Conservation (phyloP, 1,140 invertebrate genomes). For the Tenebrio molitor region DNA sequence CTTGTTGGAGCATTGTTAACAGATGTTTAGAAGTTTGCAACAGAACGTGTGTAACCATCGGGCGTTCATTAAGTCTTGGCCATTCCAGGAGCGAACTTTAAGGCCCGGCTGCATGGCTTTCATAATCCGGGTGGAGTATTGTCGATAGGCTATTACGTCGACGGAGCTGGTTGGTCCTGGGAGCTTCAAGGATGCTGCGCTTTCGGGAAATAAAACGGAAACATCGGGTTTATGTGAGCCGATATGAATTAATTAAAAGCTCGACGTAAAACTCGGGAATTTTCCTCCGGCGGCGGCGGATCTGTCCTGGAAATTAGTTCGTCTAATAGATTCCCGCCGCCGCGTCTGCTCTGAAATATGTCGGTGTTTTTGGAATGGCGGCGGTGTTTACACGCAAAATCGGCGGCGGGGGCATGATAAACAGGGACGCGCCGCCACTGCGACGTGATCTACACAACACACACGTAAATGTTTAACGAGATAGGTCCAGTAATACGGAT, state of each 20-base stretch:
- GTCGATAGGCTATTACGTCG: conserved; percentile 17
- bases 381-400: conserved; percentile 12
- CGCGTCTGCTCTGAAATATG: background rate
- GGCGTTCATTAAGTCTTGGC: conserved; percentile 21
- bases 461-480: conserved; percentile 1
- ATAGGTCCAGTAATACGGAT: conserved; percentile 2
- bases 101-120: conserved; percentile 9
- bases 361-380: conserved; percentile 6
- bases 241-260: conserved; percentile 18
- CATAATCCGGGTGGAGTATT: conserved; percentile 27
- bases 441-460: background rate
- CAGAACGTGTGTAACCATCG: background rate
- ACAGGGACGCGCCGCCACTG: background rate
- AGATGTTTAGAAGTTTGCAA: conserved; percentile 17
- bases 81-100: conserved; percentile 13
- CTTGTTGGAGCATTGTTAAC: conserved; percentile 9
- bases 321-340: no score
- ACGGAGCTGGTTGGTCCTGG: conserved; percentile 12
- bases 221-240: background rate
- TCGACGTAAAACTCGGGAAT: background rate
- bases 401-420: background rate
- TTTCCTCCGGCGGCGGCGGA: background rate
- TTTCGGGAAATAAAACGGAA: conserved; percentile 20
- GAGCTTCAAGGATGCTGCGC: conserved; percentile 1
- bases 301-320: no score